Base-by-base conservation (phyloP, 2,888 invertebrate genomes). In the Pandemis cinnamomeana region DNA sequence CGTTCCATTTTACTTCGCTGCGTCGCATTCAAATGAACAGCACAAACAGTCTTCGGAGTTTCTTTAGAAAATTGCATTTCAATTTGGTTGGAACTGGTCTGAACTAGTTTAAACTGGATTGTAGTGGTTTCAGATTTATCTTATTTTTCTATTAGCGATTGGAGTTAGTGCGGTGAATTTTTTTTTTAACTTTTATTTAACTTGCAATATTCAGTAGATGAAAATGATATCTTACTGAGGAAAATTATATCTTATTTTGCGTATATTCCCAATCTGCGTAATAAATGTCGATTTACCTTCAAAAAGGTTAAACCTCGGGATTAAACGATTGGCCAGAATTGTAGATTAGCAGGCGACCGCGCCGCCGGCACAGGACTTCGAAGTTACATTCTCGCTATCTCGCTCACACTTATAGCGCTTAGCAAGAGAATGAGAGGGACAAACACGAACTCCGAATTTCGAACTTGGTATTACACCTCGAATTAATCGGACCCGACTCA, bases 11-110 rank as follows among this genome's bases (percentile, higher is more conserved):
- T 55, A 36, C 11, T 48, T 10, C 61, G 51, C 60, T 44, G 51
- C 27, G 42, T 42, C 70, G 73, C 66, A 74, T 74, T 66, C 66
- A 74, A 74, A 74, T 74, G 66, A 11, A 48, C 61, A 44, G 60
- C 44, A 67, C 60, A 66, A 70, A 74, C 64, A 64, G 69, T 73
- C 64, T 64, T 60, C 60, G 69, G 61, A 68, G 55, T 58, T 55
- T 74, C 66, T 67, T 70, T n/a, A 41, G 53, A 36, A 62, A 68
- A 74, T 74, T 74, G 70, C 66, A 55, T 70, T 70, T 61, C 51
- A 61, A 67, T 70, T 66, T 66, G 46, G 58, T 72, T 72, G 68
- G 55, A 73, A 70, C 73, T 15, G 51, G 58, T 72, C 68, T 72
- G 63, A 70, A 70, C 73, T 13, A 60, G 73, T 70, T 60, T 66